Percentiles rank a stretch among this genome's conserved stretches.
Conservation (phyloP, 2,797 vertebrate genomes). For the Gymnoscopelus braueri region DNA sequence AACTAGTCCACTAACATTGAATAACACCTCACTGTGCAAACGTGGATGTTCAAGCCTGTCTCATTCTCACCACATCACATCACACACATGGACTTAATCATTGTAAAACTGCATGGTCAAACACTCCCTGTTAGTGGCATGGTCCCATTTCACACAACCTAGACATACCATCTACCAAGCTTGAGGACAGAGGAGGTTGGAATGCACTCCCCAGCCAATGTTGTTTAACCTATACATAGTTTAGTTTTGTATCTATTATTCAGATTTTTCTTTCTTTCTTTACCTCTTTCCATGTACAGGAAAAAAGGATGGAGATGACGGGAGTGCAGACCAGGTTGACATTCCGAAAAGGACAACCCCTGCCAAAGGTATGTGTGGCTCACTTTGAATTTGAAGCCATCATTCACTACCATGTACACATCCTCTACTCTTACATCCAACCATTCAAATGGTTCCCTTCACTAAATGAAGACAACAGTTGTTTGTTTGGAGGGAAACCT, state of each 20-base stretch:
- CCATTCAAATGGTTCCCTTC: too few species aligned
- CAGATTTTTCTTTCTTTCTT: neutral
- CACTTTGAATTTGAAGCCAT: neutral
- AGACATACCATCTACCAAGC: neutral
- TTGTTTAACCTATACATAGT: neutral
- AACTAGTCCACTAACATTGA: conserved; percentile 52
- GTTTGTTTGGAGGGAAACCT: too few species aligned
- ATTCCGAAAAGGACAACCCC: conserved; percentile 94
- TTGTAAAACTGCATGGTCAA: conserved; percentile 59
- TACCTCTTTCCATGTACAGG: conserved; percentile 71
- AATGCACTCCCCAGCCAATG: conserved; percentile 19
- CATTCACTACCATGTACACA: neutral
- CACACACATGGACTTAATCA: conserved; percentile 44
- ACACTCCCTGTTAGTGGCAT: conserved; percentile 56
- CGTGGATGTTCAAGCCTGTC: neutral
- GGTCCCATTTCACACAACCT: conserved; percentile 27
- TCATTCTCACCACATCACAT: conserved; percentile 11
- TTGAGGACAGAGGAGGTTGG: conserved; percentile 17
- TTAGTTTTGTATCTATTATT: neutral
- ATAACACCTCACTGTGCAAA: conserved; percentile 9
- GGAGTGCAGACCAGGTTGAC: conserved; percentile 86
- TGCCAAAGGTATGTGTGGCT: conserved; percentile 85
- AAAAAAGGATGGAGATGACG: conserved; percentile 89
- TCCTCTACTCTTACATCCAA: neutral
- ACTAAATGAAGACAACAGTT: too few species aligned